Evolutionary conservation across 1,140 invertebrate species (phyloP).

Genomic region (Pectinophora gossypiella): DNA sequence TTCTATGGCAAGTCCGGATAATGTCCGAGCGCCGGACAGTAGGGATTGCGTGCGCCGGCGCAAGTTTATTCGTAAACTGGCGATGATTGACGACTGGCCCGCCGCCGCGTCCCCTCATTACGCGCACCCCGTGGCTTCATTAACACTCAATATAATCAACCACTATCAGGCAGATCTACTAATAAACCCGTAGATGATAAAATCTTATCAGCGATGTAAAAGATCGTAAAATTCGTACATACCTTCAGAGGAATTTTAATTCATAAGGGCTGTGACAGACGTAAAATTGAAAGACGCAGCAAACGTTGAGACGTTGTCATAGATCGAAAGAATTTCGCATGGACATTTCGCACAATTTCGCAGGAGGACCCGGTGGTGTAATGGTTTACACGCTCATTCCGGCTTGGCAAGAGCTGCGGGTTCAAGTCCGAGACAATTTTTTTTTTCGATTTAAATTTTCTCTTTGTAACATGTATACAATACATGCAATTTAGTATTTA

Average conservation of each 20-base stretch:
- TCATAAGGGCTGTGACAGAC: too few species aligned
- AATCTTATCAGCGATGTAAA: slow-evolving; percentile 12
- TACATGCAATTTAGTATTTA: too few species aligned
- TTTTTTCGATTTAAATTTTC: too few species aligned
- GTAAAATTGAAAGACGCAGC: too few species aligned
- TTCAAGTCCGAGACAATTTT: too few species aligned
- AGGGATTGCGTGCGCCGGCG: slow-evolving; percentile 23
- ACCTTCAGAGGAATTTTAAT: background rate
- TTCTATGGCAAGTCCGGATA: background rate
- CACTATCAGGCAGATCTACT: slow-evolving; percentile 19
- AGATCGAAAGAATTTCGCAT: too few species aligned
- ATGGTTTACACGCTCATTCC: too few species aligned
- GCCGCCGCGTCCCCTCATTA: slow-evolving; percentile 21
- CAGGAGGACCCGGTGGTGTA: too few species aligned
- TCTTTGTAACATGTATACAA: too few species aligned
- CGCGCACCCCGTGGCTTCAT: slow-evolving; percentile 31
- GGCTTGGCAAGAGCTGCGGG: too few species aligned
- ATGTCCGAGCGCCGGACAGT: background rate
- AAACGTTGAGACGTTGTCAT: too few species aligned
- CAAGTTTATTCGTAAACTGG: slow-evolving; percentile 22
- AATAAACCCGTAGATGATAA: slow-evolving; percentile 15
- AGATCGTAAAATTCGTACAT: slow-evolving; percentile 5
- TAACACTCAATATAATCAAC: slow-evolving; percentile 37
- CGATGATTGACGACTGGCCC: slow-evolving; percentile 36
- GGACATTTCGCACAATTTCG: too few species aligned